Base-by-base conservation (phyloP, 2,888 invertebrate genomes). In the Phortica okadai region DNA sequence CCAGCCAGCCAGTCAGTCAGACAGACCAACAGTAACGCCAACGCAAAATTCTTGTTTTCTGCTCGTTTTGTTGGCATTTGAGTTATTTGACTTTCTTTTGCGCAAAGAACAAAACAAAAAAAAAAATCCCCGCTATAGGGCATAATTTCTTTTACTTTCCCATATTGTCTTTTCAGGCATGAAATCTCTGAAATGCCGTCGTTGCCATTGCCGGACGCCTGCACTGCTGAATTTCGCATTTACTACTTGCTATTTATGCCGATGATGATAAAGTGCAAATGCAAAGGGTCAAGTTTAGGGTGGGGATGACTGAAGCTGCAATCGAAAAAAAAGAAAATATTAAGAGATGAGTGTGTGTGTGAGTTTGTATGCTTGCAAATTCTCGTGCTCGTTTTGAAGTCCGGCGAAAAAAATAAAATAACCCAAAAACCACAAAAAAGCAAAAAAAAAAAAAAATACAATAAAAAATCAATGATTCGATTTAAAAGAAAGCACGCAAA, bases 281-380 rank as follows among this genome's bases (percentile, higher is more conserved):
- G 79, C 81, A 82, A 86, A 79, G 85, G 85, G 85, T 85, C 85
- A 85, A 85, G 85, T 85, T 85, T 85, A 83, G 86, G 79, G 80
- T 78, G 82, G 80, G 79, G 78, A 79, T 75, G 44, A 59, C 25
- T 6, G n/a, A 4, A 6, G 16, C 62, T 62, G 62, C 62, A 62
- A 14, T 50, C 8, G 50, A 14, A 50, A 50, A 50, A 50, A 50
- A 5, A 8, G 14, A 50, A 8, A 14, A 11, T 8, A 14, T 14
- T 50, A 14, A 11, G 50, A 69, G 56, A 69, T 74, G 79, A 76
- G 74, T 78, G 77, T 79, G 56, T 76, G 67, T 77, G 73, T 78
- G 67, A 66, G n/a, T 73, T 59, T 59, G 16, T 54, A n/a, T 74
- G 21, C 45, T 69, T 69, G 69, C 69, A 69, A 69, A 69, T n/a